Base-by-base conservation (phyloP, 2,888 invertebrate species). In the Brachypterus glaber region DNA sequence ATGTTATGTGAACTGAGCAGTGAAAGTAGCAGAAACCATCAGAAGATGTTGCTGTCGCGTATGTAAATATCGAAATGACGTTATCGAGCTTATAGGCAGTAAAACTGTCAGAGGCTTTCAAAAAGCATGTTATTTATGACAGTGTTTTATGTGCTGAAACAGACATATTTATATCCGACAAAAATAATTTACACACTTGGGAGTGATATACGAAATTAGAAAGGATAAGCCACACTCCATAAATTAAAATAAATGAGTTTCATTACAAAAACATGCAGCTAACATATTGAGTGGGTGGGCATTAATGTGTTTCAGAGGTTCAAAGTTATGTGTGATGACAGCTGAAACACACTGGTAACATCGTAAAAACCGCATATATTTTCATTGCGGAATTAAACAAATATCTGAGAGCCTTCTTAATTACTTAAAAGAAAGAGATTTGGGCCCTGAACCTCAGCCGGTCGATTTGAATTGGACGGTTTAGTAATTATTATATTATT, bases 161-260 rank as follows among this genome's bases (percentile, higher is more conserved):
- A 45, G 50, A 47, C 49, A 48, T 53, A 52, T 53, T 51, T 53
- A 52, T 52, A 49, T 43, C 42, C 47, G 47, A 45, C 49, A 37
- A 41, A 50, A 53, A 54, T 55, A 55, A 55, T 55, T 56, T 52
- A 54, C 43, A 43, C 36, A 43, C 41, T 46, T 45, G 44, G 47
- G 45, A 53, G 54, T 53, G 53, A 51, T 48, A 54, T 52, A 51
- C 51, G 52, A 55, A 58, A 57, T 60, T 60, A 58, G 57, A 57
- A 55, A 53, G 54, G 57, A 57, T 57, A 57, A 54, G 55, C 53
- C 55, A 54, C 57, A 54, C 47, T 51, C 56, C 54, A 59, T 62
- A 60, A 61, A 62, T 62, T 57, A 52, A 49, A 59, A 59, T 60
- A 61, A 61, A 63, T 60, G 60, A 58, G 58, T 52, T 53, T 54